Evolutionary conservation across 2,113 vertebrate species (phyloP), one percentile per base, ranked within the genome.

Genomic region (Sus scrofa): DNA sequence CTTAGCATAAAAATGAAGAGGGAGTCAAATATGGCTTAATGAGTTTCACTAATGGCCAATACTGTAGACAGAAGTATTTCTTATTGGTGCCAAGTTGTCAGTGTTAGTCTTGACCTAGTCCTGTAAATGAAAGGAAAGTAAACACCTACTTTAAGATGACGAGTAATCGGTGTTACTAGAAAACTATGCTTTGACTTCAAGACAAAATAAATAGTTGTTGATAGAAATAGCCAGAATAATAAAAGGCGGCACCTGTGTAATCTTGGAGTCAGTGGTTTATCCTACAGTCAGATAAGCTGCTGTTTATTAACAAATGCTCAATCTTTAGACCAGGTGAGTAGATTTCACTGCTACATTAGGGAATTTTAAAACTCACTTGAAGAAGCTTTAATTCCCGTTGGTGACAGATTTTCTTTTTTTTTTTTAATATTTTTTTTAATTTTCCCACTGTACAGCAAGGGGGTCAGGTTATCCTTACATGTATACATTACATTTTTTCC

Each of bases 141-240:
- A 84, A 77, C 56, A 44, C 11, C 2, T 20, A 50, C 95, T 90
- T 93, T 67, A 86, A 68, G 73, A 44, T 79, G 70, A 63, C 92
- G 81, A 87, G 63, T 87, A 27, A 79, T 93, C 34, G 15, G 56
- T 70, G 32, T 85, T 68, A 60, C 73, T 89, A 68, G n/a, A 63
- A 78, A 83, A 95, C 44, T 93, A 3, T n/a, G n/a, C 85, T 71
- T 82, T 60, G 86, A 58, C 75, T 89, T 89, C 30, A 16, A 70
- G 77, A 89, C 89, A 74, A 68, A 93, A 77, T 92, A 91, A 91
- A 62, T 62, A 56, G 14, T 91, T 94, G 73, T 91, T 94, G 89
- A 81, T 54, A 58, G 84, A 92, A 58, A 78, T 26, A 67, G 54
- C 54, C 54, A 54, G 54, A n/a, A 15, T 62, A 52, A 68, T 90